These are phyloP conservation scores for Galerucella nymphaeae DNA, from an alignment of 2,888 invertebrate genomes.

Conservation along the genomic window DNA sequence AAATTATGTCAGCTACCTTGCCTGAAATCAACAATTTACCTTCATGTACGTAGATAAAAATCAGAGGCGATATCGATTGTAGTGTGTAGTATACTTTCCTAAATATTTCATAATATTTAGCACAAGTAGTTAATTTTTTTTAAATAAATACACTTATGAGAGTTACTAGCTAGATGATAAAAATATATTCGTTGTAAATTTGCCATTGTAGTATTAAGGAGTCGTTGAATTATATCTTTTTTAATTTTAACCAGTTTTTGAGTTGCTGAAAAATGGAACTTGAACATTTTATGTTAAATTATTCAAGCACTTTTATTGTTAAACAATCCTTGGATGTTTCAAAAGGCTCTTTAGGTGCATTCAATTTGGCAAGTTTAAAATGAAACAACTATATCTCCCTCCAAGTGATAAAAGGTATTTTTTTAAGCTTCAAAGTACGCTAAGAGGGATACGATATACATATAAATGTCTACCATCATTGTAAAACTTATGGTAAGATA, in stretches of 20 bases:
- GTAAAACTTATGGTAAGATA: conserved; percentile 50
- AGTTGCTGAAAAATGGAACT: no score
- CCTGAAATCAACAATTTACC: conserved; percentile 9
- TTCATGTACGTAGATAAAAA: conserved; percentile 19
- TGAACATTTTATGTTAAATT: no score
- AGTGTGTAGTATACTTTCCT: conserved; percentile 21
- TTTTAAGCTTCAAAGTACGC: conserved; percentile 59
- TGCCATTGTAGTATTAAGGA: background rate
- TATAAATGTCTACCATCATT: conserved; percentile 58
- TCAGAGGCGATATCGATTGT: conserved; percentile 15
- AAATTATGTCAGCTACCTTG: conserved; percentile 16
- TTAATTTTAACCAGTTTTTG: no score
- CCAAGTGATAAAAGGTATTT: conserved; percentile 63
- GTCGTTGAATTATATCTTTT: background rate
- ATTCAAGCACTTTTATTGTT: no score
- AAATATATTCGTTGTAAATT: background rate
- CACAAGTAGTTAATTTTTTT: conserved; percentile 51
- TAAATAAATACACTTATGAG: conserved; percentile 46
- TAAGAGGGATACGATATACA: conserved; percentile 56
- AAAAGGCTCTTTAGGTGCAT: background rate
- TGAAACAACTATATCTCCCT: conserved; percentile 49
- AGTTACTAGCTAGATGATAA: conserved; percentile 52
- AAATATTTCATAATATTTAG: conserved; percentile 44
- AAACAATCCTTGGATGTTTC: no score
- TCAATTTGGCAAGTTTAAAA: background rate